A percentile compares a stretch with the other conserved stretches of the same genome.
phyloP scores from a whole-genome alignment of 2,888 invertebrate genomes.

The Hyposoter didymator region DNA sequence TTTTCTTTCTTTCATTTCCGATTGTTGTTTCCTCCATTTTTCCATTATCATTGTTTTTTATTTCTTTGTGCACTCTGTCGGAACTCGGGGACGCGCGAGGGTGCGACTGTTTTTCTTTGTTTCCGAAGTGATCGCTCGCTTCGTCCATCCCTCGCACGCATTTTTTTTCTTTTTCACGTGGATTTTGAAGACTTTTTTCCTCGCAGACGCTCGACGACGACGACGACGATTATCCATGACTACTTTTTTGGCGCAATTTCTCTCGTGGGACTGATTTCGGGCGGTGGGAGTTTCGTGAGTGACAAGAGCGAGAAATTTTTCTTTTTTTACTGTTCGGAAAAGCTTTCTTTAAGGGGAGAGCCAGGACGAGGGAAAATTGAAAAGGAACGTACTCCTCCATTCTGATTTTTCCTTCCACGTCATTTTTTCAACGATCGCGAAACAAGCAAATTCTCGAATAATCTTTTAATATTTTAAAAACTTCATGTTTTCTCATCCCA shows the following conservation, averaged over 20 bases:
- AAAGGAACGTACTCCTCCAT: conserved; percentile 60
- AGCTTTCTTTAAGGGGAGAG: conserved; percentile 1
- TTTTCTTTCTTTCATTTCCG: conserved; percentile 20
- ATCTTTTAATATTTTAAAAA: too few species aligned
- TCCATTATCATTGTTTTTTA: conserved; percentile 5
- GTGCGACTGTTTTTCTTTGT: conserved; percentile 48
- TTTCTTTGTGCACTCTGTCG: conserved; percentile 36
- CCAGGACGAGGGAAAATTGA: conserved; percentile 27
- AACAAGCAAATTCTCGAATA: background rate
- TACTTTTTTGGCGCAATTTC: conserved; percentile 41
- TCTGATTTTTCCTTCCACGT: background rate
- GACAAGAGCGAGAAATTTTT: background rate
- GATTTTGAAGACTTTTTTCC: conserved; percentile 43
- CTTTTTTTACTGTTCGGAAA: background rate
- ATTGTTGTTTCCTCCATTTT: background rate
- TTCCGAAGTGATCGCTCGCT: conserved; percentile 35
- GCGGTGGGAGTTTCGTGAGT: conserved; percentile 52
- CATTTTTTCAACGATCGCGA: background rate
- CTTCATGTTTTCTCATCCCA: background rate
- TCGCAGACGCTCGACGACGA: conserved; percentile 60
- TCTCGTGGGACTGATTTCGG: conserved; percentile 64
- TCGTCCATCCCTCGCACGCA: conserved; percentile 10
- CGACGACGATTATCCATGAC: conserved; percentile 54
- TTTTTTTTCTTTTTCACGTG: conserved; percentile 21
- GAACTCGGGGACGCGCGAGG: conserved; percentile 30